Evolutionary conservation across 1,140 invertebrate genomes (phyloP), one percentile per base, ranked within the genome.

Genomic region (Tetramorium parvispinum): DNA sequence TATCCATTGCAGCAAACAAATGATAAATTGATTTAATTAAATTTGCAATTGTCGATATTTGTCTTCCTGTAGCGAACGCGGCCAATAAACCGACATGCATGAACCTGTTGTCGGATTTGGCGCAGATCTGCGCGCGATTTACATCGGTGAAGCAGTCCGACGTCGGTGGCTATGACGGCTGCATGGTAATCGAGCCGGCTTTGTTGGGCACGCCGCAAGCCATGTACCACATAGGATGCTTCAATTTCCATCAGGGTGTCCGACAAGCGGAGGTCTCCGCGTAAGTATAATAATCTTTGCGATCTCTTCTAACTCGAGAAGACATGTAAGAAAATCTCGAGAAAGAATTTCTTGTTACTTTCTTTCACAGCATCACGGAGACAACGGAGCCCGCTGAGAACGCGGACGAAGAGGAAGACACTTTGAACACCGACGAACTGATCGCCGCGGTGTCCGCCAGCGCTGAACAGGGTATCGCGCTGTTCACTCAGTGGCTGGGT

Each of bases 41-140:
- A 43, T 49, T 32, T 32, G 13, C n/a, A 13, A 51, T 16, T n/a
- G 11, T 40, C 11, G 2, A 32, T 24, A 27, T 32, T 0, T 6
- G 16, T 61, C 53, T 53, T 24, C 85, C 87, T 71, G 68, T 82
- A 93, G 93, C 87, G 51, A 94, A 94, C n/a, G 94, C 94, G n/a
- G 95, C 93, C 40, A 94, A 93, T 77, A 94, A 93, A 65, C 94
- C 94, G 18, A 95, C 95, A 1, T 96, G 95, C 87, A 96, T 96
- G 95, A 95, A 96, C 89, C 88, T 96, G 0, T 92, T 96, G 27
- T 94, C 95, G 3, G 95, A 96, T 85, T 86, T 96, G 90, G 96
- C 95, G 61, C 95, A 96, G 79, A 94, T 96, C 63, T 96, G 96
- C 86, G 95, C 96, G 46, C 93, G 94, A 91, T 96, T 96, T 76